These are phyloP conservation scores for Aplysina aerophoba DNA, from an alignment of 37 sponge, comb jelly and placozoan species.

Conservation along the genomic window DNA sequence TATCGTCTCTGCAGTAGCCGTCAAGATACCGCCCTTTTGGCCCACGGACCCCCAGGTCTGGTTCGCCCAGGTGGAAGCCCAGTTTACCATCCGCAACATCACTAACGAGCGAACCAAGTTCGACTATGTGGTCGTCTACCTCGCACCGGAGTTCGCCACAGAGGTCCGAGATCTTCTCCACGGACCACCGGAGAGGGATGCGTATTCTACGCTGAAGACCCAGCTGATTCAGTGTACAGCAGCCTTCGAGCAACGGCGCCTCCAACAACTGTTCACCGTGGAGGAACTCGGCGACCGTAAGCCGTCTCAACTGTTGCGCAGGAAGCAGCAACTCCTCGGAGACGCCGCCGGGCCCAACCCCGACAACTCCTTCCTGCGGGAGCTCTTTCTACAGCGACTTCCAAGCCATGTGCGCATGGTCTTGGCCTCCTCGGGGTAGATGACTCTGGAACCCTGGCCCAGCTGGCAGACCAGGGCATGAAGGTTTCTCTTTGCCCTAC, in stretches of 20 bases:
- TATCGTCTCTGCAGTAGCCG: too few species aligned
- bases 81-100: slow-evolving; percentile 60
- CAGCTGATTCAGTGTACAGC: not conserved
- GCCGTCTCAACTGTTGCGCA: not conserved
- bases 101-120: slow-evolving; percentile 40
- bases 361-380: slow-evolving; percentile 5
- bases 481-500: slow-evolving; percentile 3
- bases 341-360: not conserved
- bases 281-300: not conserved
- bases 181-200: not conserved
- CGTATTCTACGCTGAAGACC: not conserved
- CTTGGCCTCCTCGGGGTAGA: not conserved
- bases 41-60: slow-evolving; percentile 61
- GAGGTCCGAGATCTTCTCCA: not conserved
- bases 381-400: slow-evolving; percentile 1
- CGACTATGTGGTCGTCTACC: slow-evolving; percentile 53
- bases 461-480: slow-evolving; percentile 34
- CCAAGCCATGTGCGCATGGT: not conserved
- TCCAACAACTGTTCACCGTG: not conserved
- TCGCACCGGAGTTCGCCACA: slow-evolving; percentile 1
- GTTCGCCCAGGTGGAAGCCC: slow-evolving; percentile 76
- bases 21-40: too few species aligned
- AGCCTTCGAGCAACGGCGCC: not conserved
- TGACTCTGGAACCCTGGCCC: slow-evolving; percentile 28
- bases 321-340: not conserved